Base-by-base conservation (phyloP, 2,797 vertebrate genomes). In the Spondyliosoma cantharus region DNA sequence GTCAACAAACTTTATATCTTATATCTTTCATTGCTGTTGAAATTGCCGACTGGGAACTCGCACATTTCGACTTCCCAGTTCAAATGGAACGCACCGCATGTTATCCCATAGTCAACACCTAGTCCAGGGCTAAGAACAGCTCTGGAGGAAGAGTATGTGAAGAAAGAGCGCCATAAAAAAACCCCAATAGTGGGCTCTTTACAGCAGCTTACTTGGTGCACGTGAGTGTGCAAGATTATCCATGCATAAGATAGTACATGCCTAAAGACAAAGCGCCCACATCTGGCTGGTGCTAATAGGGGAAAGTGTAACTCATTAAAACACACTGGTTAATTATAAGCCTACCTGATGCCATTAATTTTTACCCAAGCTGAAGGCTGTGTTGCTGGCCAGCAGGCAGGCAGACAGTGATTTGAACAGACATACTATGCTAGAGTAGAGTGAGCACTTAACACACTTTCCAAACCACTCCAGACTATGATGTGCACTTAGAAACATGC, bases 201-300 rank as follows among this genome's bases (percentile, higher is more conserved):
- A 71, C 13, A 78, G 59, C 50, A 59, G 49, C 54, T 67, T 43
- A 70, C 7, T 82, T 27, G 45, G 45, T 60, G 24, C 29, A 37
- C 24, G 27, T 2, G 24, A 61, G 71, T 27, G 48, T 45, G 45
- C 49, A 46, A 65, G 32, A 81, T 46, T 75, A 74, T 27, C 77
- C 61, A 48, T 65, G 60, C 19, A 11, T 42, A 62, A 82, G 65
- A 68, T 6, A 46, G 32, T 25, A 70, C 52, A 71, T 57, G 85
- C 79, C 80, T 74, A 13, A 66, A 80, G 85, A 85, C 75, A 84
- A 67, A 74, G 65, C 37, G 50, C 69, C 29, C 62, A 91, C 91
- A 93, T 90, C 89, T 91, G 90, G 83, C 74, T 69, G 58, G 37
- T 78, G 74, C 86, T 86, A 87, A 89, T 24, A 84, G 25, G 79